Evolutionary conservation across 2,888 invertebrate genomes (phyloP).

Genomic region (Drosophila bunnanda): DNA sequence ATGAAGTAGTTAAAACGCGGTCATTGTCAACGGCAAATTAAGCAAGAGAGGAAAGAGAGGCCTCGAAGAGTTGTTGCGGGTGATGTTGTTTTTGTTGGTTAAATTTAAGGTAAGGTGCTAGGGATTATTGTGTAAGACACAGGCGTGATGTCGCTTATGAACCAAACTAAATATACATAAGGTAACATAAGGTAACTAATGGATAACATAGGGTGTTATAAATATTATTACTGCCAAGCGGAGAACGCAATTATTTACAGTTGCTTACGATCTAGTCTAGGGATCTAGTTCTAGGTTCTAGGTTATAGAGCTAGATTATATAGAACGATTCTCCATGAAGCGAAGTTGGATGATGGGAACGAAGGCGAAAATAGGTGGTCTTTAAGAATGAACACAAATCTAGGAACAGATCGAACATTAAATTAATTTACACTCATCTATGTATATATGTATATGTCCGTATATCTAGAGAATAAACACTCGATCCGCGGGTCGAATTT

Average conservation of each 20-base stretch:
- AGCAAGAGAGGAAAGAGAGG: background rate
- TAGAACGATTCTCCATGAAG: slow-evolving; percentile 29
- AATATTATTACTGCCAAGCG: slow-evolving; percentile 47
- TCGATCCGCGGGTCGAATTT: slow-evolving; percentile 34
- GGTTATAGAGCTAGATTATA: slow-evolving; percentile 18
- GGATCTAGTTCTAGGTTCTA: slow-evolving; percentile 21
- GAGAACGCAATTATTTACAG: slow-evolving; percentile 44
- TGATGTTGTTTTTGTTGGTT: slow-evolving; percentile 4
- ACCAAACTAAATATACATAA: slow-evolving; percentile 19
- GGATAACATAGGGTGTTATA: slow-evolving; percentile 40
- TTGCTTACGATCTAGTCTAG: slow-evolving; percentile 29
- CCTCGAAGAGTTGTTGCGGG: background rate
- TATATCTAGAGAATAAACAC: slow-evolving; percentile 31
- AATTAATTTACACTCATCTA: slow-evolving; percentile 21
- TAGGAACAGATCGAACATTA: slow-evolving; percentile 42
- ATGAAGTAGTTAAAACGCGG: background rate
- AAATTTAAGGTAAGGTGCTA: background rate
- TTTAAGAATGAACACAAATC: slow-evolving; percentile 37
- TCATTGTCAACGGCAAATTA: background rate
- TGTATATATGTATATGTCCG: slow-evolving; percentile 3
- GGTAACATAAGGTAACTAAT: slow-evolving; percentile 36
- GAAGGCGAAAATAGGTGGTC: background rate
- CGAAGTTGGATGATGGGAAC: slow-evolving; percentile 16
- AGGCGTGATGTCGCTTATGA: slow-evolving; percentile 42
- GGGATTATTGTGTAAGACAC: slow-evolving; percentile 43